Evolutionary conservation across 2,797 vertebrate species (phyloP).

Genomic region (Aratinga solstitialis): DNA sequence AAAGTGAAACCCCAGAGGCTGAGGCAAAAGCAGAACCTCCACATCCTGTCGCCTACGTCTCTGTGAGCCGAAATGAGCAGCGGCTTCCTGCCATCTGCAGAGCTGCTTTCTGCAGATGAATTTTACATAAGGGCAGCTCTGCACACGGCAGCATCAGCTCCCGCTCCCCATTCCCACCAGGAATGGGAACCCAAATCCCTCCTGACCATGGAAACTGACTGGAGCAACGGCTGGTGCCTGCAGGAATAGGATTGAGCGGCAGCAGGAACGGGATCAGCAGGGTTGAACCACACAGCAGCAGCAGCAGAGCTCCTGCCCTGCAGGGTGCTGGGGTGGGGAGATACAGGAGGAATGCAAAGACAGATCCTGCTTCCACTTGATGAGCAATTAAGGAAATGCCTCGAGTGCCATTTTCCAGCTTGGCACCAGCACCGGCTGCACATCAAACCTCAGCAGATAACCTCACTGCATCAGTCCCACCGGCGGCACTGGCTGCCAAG

Average conservation of each 20-base stretch:
- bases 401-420: conserved; percentile 25
- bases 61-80: background rate
- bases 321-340: background rate
- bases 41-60: conserved; percentile 6
- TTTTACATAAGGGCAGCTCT: background rate
- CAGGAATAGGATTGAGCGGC: background rate
- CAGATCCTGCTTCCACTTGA: conserved; percentile 9
- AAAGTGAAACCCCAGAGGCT: background rate
- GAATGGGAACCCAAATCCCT: background rate
- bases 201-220: background rate
- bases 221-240: background rate
- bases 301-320: background rate
- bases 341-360: background rate
- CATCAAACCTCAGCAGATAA: background rate
- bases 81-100: background rate
- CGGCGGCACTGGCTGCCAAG: background rate
- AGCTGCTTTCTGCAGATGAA: conserved; percentile 21
- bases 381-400: conserved; percentile 31
- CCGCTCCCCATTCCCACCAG: background rate
- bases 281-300: background rate
- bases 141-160: background rate
- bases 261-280: background rate
- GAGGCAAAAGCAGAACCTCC: conserved; percentile 15
- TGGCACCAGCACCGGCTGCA: background rate
- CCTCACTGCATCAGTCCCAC: background rate